A percentile compares a stretch with the other conserved stretches of the same genome.
phyloP scores from a whole-genome alignment of 37 sponge, comb jelly and placozoan species.

The Beroe forskalii region DNA sequence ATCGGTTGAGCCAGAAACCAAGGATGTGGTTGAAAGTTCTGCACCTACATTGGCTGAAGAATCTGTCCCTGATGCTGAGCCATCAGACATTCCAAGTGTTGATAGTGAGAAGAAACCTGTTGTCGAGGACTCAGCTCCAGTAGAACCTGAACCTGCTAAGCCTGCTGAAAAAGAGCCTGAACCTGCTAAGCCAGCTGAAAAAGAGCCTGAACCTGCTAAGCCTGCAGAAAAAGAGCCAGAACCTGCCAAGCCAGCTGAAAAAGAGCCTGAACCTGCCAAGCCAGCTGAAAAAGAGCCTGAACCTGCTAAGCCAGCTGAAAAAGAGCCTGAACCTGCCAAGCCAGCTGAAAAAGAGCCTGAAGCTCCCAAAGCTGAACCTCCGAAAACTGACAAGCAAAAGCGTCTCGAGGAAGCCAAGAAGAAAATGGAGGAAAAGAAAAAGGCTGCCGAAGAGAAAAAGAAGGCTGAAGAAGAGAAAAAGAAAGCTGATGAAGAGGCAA shows the following conservation, averaged over 20 bases:
- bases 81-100: neutral
- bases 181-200: too few relatives aligned
- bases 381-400: neutral
- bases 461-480: constrained; percentile 25
- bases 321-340: neutral
- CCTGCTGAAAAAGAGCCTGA: constrained; percentile 40
- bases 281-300: neutral
- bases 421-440: constrained; percentile 2
- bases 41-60: neutral
- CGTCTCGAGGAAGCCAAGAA: constrained; percentile 40
- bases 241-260: neutral
- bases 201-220: neutral
- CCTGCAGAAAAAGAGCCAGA: neutral
- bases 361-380: constrained; percentile 17
- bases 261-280: neutral
- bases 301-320: neutral
- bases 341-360: neutral
- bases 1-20: neutral
- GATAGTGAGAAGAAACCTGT: constrained; percentile 7
- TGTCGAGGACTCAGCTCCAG: constrained; percentile 29
- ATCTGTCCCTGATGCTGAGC: neutral
- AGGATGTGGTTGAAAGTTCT: neutral
- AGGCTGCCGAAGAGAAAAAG: constrained; percentile 24
- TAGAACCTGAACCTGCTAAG: neutral
- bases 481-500: neutral